Conservation (phyloP, 2,888 invertebrate species). For the Strigamia transsilvanica region DNA sequence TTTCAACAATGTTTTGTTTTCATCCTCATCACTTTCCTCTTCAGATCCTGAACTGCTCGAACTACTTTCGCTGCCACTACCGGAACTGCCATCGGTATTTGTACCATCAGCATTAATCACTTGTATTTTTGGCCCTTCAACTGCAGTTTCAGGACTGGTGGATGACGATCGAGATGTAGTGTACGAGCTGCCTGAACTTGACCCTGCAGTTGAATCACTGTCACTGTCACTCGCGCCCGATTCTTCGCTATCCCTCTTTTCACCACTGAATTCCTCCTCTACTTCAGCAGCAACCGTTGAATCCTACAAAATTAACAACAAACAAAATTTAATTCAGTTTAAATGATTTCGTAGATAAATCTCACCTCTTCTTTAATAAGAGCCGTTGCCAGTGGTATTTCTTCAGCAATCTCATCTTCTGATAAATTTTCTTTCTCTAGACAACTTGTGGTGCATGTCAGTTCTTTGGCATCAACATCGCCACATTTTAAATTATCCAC, state of each 20-base stretch:
- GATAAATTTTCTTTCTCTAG: constrained; percentile 12
- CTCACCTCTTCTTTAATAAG: background rate
- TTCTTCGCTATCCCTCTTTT: background rate
- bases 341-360: background rate
- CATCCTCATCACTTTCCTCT: background rate
- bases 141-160: background rate
- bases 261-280: background rate
- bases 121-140: background rate
- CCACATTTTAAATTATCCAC: background rate
- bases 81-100: background rate
- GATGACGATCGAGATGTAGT: background rate
- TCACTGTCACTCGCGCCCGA: background rate
- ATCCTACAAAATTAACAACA: background rate
- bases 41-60: background rate
- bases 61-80: background rate
- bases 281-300: background rate
- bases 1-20: background rate
- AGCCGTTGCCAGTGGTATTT: background rate
- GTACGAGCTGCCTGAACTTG: background rate
- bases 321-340: background rate
- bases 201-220: background rate
- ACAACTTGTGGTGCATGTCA: background rate
- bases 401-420: constrained; percentile 5
- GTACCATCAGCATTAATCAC: constrained; percentile 23
- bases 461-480: background rate